A percentile compares a stretch with the other conserved stretches of the same genome.
These are phyloP conservation scores for Phragmatobia fuliginosa DNA, from an alignment of 2,888 invertebrate genomes.

Conservation along the genomic window DNA sequence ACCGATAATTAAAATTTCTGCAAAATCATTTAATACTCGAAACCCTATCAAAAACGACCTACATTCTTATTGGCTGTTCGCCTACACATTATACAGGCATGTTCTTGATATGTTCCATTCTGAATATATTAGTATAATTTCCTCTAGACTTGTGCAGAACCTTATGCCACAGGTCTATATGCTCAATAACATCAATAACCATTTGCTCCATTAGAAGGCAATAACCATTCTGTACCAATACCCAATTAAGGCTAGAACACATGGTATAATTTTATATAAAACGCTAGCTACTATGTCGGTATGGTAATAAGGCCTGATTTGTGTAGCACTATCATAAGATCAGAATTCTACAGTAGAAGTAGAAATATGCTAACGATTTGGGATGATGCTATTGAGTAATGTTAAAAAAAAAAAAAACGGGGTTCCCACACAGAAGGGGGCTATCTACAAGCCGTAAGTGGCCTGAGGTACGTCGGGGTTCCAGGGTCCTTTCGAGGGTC, in stretches of 20 bases:
- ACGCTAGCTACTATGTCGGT: constrained; percentile 37
- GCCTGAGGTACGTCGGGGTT: too few relatives aligned
- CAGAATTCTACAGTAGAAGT: constrained; percentile 43
- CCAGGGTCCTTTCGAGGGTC: too few relatives aligned
- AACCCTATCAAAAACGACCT: not conserved
- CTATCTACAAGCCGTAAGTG: too few relatives aligned
- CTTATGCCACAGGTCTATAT: not conserved
- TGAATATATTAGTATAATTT: constrained; percentile 9
- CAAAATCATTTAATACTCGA: not conserved
- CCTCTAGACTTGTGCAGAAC: constrained; percentile 1
- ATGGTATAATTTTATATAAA: constrained; percentile 32
- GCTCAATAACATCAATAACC: constrained; percentile 16
- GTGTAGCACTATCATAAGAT: constrained; percentile 51
- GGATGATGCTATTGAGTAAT: not conserved
- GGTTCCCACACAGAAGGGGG: too few relatives aligned
- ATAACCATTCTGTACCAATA: constrained; percentile 20
- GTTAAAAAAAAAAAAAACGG: too few relatives aligned
- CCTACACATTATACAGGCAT: constrained; percentile 13
- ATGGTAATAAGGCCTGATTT: constrained; percentile 63
- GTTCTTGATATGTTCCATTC: constrained; percentile 8
- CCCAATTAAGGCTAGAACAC: constrained; percentile 24
- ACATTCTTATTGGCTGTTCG: not conserved
- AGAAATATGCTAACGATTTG: not conserved
- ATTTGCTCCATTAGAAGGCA: constrained; percentile 10
- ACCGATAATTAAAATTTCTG: not conserved